Evolutionary conservation across 2,888 invertebrate genomes (phyloP).

Genomic region (Lymantria dispar): DNA sequence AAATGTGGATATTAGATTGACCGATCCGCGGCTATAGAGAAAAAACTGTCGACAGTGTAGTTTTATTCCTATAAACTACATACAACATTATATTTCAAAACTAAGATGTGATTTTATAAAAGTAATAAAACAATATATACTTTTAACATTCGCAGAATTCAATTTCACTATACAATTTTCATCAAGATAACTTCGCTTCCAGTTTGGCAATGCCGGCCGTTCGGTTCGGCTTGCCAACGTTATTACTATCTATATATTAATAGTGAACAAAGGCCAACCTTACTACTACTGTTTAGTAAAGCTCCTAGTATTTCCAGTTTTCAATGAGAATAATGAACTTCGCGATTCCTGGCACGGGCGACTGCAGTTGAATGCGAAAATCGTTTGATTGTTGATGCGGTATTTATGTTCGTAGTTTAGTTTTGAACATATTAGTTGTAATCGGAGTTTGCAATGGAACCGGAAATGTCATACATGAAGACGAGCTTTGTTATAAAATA

Average conservation of each 20-base stretch:
- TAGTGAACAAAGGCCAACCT: neutral
- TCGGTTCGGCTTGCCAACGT: neutral
- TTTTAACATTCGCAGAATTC: too few species aligned
- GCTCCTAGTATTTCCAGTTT: conserved; percentile 38
- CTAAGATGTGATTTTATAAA: too few species aligned
- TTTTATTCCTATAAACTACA: too few species aligned
- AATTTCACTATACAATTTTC: neutral
- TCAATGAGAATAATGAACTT: conserved; percentile 54
- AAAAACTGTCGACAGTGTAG: too few species aligned
- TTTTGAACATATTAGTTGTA: neutral
- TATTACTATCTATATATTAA: neutral
- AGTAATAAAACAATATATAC: too few species aligned
- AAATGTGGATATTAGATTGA: too few species aligned
- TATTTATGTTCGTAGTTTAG: conserved; percentile 3
- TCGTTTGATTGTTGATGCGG: conserved; percentile 17
- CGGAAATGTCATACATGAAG: neutral
- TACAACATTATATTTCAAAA: too few species aligned
- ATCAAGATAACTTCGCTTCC: neutral
- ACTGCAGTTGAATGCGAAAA: conserved; percentile 25
- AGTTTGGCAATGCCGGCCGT: conserved; percentile 1
- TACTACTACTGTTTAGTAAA: conserved; percentile 19
- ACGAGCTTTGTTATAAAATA: neutral
- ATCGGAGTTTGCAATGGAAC: neutral
- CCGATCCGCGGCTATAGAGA: too few species aligned
- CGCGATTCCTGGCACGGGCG: conserved; percentile 45